phyloP scores from a whole-genome alignment of 1,140 invertebrate genomes.

The Penaeus japonicus region DNA sequence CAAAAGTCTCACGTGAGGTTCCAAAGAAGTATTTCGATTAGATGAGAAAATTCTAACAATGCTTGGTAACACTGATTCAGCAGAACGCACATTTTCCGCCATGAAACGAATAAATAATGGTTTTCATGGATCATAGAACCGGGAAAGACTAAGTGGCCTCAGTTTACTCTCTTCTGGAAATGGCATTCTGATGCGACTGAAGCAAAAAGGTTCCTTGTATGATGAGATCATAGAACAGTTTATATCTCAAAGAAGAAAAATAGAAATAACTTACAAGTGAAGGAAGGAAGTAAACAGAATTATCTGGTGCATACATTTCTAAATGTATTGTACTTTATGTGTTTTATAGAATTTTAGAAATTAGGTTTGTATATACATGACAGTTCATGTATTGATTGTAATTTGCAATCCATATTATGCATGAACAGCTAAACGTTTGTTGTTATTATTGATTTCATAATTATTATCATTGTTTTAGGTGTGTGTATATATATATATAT shows the following conservation, averaged over 20 bases:
- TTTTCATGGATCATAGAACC: not conserved
- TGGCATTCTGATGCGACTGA: not conserved
- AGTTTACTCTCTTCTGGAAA: conserved; percentile 19
- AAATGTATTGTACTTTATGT: too few relatives aligned
- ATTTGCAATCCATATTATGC: too few relatives aligned
- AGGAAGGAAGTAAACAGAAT: too few relatives aligned
- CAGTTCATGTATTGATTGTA: too few relatives aligned
- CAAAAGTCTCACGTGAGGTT: not conserved
- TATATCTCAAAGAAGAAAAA: conserved; percentile 20
- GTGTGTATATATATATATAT: too few relatives aligned
- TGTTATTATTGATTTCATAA: too few relatives aligned
- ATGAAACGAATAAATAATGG: not conserved
- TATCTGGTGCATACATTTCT: too few relatives aligned
- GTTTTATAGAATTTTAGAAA: too few relatives aligned
- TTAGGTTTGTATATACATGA: too few relatives aligned
- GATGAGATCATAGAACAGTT: conserved; percentile 2
- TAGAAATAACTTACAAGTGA: too few relatives aligned
- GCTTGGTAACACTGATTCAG: conserved; percentile 13
- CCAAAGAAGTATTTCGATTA: conserved; percentile 8
- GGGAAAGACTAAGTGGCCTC: conserved; percentile 17
- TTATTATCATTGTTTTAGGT: too few relatives aligned
- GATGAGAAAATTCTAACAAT: conserved; percentile 1
- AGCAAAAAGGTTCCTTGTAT: not conserved
- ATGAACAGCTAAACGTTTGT: too few relatives aligned
- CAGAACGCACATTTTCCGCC: conserved; percentile 3